Evolutionary conservation across 2,113 vertebrate species (phyloP), one percentile per base, ranked within the genome.

Genomic region (Nycticorax nycticorax): DNA sequence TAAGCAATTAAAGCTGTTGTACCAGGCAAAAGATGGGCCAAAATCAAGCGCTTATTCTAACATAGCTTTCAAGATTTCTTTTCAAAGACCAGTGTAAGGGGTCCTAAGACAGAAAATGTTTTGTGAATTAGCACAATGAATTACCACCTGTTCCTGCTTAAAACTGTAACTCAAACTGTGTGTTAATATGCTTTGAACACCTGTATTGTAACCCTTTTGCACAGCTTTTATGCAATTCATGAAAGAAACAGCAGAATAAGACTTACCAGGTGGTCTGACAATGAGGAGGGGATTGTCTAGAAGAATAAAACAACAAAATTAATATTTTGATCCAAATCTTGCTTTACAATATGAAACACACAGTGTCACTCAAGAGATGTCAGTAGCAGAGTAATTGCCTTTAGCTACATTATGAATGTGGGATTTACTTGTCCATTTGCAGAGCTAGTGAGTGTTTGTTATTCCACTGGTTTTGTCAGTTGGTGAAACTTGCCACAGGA

Each of bases 261-360:
- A 97, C 98, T 98, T 98, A 99, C 99, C 99, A 97, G 99, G 99
- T 57, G 99, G 99, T 96, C 99, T 99, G 92, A 99, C 99, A 56
- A 99, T 98, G 41, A 99, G 98, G 56, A 98, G 95, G 45, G 98
- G 98, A 79, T 98, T 98, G 69, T 99, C 98, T 99, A 94, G 47
- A 93, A 97, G 77, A 91, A 96, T 8, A 53, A 95, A 82, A 77
- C 6, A 83, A 96, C 3, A 85, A 60, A 48, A 96, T 91, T 37
- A 88, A 7, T 83, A 59, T 43, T 88, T 93, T 87, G 24, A 56
- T 71, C 27, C 32, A 91, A 83, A 75, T 4, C 3, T 88, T 77
- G 8, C 57, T 91, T 82, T 33, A 37, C 66, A 57, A 39, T 20
- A 68, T 15, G 10, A 93, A 75, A 64, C 41, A 48, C n/a, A n/a